Percentiles rank a stretch among this genome's conserved stretches.
Conservation (phyloP, 2,797 vertebrate species). For the Cyprinella venusta region DNA sequence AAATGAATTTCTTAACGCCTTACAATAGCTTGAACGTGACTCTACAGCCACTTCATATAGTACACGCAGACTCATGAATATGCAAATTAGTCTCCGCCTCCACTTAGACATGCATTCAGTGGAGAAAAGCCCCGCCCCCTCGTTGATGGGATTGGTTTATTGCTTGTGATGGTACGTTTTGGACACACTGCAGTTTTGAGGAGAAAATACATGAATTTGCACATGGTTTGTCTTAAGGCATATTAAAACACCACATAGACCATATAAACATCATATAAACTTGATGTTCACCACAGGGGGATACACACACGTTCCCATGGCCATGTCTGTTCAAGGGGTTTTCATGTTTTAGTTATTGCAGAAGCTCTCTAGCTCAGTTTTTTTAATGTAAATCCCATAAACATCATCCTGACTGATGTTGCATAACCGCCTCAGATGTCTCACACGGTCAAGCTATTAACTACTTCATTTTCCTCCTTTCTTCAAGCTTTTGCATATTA, state of each 20-base stretch:
- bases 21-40: background rate
- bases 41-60: background rate
- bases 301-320: background rate
- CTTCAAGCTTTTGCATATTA: background rate
- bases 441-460: background rate
- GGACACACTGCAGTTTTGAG: no score
- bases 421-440: background rate
- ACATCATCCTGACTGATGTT: background rate
- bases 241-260: no score
- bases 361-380: background rate
- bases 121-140: no score
- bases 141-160: no score
- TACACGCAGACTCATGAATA: background rate
- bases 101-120: background rate
- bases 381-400: slow-evolving; percentile 22
- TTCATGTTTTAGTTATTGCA: background rate
- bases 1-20: background rate
- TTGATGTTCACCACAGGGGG: no score
- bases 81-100: background rate
- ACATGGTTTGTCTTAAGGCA: no score
- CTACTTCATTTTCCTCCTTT: background rate
- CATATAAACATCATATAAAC: no score
- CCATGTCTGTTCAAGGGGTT: background rate
- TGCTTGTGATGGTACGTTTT: no score
- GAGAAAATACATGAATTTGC: no score